phyloP scores from a whole-genome alignment of 1,140 invertebrate species.

The Drosophila ananassae region DNA sequence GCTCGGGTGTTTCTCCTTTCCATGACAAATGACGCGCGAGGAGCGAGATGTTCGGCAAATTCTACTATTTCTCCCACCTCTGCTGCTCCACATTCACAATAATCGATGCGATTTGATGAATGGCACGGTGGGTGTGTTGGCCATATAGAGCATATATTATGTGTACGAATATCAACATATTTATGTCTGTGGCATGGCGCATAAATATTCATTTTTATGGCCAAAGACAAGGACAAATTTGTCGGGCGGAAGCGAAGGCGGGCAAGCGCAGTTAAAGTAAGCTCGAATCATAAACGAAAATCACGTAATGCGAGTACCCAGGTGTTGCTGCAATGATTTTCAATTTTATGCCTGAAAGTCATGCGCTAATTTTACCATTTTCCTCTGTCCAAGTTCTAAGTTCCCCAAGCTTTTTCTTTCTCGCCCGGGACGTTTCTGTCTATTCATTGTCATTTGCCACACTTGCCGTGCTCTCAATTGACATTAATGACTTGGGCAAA shows the following conservation, averaged over 20 bases:
- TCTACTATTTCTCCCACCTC: conserved; percentile 1
- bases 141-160: conserved; percentile 62
- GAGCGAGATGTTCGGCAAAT: conserved; percentile 1
- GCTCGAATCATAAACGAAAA: conserved; percentile 80
- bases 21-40: conserved; percentile 72
- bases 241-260: conserved; percentile 33
- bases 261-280: conserved; percentile 78
- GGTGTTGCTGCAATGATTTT: conserved; percentile 82
- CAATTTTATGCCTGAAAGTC: conserved; percentile 80
- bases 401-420: background rate
- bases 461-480: conserved; percentile 59
- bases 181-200: conserved; percentile 63
- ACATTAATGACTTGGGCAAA: conserved; percentile 74
- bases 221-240: conserved; percentile 57
- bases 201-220: conserved; percentile 81
- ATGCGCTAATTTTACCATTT: conserved; percentile 73
- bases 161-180: conserved; percentile 60
- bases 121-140: conserved; percentile 25
- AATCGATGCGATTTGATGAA: conserved; percentile 82
- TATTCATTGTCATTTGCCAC: conserved; percentile 80
- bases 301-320: conserved; percentile 71
- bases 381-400: background rate
- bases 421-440: conserved; percentile 46
- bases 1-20: conserved; percentile 38
- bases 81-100: conserved; percentile 56